phyloP scores from a whole-genome alignment of 1,140 invertebrate genomes.

The Panagrolaimus sp. region DNA sequence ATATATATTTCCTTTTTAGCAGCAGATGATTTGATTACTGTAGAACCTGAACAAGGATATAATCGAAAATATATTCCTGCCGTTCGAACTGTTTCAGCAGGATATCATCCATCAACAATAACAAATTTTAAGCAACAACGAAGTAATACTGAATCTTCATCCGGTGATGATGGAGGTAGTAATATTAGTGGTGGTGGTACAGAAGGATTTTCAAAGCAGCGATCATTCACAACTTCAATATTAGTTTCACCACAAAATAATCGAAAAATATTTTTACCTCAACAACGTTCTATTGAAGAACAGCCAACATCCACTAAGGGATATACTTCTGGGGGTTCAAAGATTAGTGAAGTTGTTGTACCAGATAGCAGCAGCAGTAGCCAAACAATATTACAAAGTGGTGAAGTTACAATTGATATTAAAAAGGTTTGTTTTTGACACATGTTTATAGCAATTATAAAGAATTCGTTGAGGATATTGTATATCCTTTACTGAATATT shows the following conservation, averaged over 20 bases:
- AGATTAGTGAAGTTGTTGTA: neutral
- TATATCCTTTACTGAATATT: no score
- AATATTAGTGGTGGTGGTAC: no score
- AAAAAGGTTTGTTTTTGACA: conserved; percentile 31
- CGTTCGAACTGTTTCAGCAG: neutral
- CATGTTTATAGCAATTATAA: neutral
- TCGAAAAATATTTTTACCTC: conserved; percentile 29
- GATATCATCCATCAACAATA: neutral
- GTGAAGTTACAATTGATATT: conserved; percentile 49
- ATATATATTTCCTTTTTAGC: neutral
- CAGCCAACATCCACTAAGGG: neutral
- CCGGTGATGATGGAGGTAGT: no score
- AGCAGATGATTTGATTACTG: neutral
- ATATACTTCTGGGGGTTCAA: neutral
- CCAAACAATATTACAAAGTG: conserved; percentile 22
- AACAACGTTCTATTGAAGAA: conserved; percentile 28
- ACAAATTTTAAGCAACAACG: no score
- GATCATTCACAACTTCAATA: conserved; percentile 52
- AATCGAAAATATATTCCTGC: conserved; percentile 1
- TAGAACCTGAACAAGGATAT: neutral
- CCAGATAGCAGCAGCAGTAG: neutral
- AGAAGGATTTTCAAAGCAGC: conserved; percentile 31
- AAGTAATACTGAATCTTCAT: no score
- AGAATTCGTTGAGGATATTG: no score
- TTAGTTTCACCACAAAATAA: conserved; percentile 46